These are phyloP conservation scores for Parnassius mnemosyne DNA, from an alignment of 2,888 invertebrate species.

Conservation along the genomic window DNA sequence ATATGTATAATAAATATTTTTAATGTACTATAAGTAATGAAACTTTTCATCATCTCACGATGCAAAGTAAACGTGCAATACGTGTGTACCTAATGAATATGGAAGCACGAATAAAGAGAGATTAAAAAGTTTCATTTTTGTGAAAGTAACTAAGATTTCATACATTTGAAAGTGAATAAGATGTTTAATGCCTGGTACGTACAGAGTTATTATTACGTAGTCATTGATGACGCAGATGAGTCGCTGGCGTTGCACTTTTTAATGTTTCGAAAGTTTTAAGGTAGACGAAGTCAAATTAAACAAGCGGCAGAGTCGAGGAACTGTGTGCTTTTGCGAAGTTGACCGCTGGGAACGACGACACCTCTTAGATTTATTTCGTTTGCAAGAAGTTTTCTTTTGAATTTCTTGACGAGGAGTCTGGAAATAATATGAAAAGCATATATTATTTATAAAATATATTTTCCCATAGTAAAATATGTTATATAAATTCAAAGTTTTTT, in stretches of 20 bases:
- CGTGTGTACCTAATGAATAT: slow-evolving; percentile 15
- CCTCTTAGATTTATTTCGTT: slow-evolving; percentile 5
- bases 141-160: slow-evolving; percentile 14
- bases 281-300: slow-evolving; percentile 3
- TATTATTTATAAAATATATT: no score
- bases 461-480: no score
- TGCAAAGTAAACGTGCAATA: neutral
- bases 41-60: no score
- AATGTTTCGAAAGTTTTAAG: slow-evolving; percentile 6
- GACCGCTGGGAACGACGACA: slow-evolving; percentile 2
- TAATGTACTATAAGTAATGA: no score
- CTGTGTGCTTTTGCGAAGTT: slow-evolving; percentile 1
- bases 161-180: slow-evolving; percentile 11
- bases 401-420: slow-evolving; percentile 19
- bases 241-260: neutral
- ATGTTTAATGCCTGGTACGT: neutral
- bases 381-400: slow-evolving; percentile 7
- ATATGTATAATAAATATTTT: no score
- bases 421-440: neutral
- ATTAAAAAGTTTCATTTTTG: slow-evolving; percentile 18
- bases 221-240: neutral
- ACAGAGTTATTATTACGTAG: neutral
- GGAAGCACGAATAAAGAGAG: slow-evolving; percentile 9
- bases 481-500: no score
- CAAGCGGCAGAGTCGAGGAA: slow-evolving; percentile 12